Evolutionary conservation across 2,113 vertebrate genomes (phyloP).

Genomic region (Pristiophorus japonicus): DNA sequence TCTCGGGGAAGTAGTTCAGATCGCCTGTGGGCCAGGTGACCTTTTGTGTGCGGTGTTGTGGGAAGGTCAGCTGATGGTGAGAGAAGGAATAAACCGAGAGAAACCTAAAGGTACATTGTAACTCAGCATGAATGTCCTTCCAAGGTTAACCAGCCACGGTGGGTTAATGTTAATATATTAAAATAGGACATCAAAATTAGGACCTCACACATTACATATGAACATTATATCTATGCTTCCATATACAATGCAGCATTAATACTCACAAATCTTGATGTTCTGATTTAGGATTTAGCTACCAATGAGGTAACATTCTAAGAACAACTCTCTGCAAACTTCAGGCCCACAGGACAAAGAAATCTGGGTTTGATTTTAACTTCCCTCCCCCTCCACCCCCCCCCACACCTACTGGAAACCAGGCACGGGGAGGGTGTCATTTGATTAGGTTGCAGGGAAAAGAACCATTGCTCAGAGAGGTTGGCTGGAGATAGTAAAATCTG

Average conservation of each 20-base stretch:
- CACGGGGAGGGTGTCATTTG: background rate
- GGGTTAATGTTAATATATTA: constrained; percentile 10
- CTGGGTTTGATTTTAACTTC: too few species aligned
- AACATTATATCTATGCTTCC: background rate
- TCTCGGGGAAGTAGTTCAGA: constrained; percentile 88
- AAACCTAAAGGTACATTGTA: constrained; percentile 71
- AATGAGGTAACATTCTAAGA: background rate
- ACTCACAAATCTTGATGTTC: background rate
- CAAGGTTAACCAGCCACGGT: background rate
- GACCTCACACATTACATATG: background rate
- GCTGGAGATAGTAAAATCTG: background rate
- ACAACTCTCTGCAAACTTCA: background rate
- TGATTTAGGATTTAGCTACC: background rate
- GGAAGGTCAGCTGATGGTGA: constrained; percentile 89
- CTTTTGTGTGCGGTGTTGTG: constrained; percentile 90
- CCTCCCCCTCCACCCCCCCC: too few species aligned
- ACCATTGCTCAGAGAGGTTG: background rate
- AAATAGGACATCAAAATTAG: background rate
- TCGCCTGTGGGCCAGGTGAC: constrained; percentile 85
- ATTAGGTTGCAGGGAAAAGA: background rate
- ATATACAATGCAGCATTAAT: background rate
- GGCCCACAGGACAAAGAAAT: background rate
- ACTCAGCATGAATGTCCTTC: background rate
- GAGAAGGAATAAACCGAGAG: constrained; percentile 80
- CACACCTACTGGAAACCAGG: too few species aligned